These are phyloP conservation scores for Beris morrisii DNA, from an alignment of 2,888 invertebrate genomes.

Conservation along the genomic window DNA sequence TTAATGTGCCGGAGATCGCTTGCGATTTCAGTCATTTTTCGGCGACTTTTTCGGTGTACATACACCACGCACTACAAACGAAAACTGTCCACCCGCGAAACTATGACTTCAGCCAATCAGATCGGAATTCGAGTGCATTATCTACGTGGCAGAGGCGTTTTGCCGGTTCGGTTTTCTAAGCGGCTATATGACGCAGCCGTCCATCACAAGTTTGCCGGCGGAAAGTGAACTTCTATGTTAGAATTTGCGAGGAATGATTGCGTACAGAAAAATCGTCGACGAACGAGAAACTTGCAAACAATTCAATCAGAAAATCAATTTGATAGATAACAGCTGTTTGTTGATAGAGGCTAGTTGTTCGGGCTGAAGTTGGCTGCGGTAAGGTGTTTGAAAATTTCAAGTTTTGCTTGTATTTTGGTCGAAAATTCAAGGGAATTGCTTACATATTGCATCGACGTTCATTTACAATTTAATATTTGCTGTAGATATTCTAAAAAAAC, in stretches of 20 bases:
- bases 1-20: background rate
- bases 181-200: background rate
- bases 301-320: slow-evolving; percentile 32
- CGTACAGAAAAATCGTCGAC: background rate
- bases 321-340: slow-evolving; percentile 34
- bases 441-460: too few species aligned
- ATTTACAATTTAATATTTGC: too few species aligned
- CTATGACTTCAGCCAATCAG: slow-evolving; percentile 18
- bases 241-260: background rate
- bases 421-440: too few species aligned
- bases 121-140: slow-evolving; percentile 9
- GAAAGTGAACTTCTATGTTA: background rate
- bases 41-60: background rate
- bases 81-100: background rate
- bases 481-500: too few species aligned
- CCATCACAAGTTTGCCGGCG: background rate
- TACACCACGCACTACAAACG: slow-evolving; percentile 7
- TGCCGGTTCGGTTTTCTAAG: background rate
- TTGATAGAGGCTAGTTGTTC: too few species aligned
- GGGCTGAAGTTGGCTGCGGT: too few species aligned
- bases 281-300: slow-evolving; percentile 11
- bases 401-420: too few species aligned
- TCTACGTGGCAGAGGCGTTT: slow-evolving; percentile 14
- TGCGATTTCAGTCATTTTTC: slow-evolving; percentile 11
- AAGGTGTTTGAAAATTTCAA: too few species aligned